These are phyloP conservation scores for Brachionus rubens DNA, from an alignment of 1,140 invertebrate species.

Conservation along the genomic window DNA sequence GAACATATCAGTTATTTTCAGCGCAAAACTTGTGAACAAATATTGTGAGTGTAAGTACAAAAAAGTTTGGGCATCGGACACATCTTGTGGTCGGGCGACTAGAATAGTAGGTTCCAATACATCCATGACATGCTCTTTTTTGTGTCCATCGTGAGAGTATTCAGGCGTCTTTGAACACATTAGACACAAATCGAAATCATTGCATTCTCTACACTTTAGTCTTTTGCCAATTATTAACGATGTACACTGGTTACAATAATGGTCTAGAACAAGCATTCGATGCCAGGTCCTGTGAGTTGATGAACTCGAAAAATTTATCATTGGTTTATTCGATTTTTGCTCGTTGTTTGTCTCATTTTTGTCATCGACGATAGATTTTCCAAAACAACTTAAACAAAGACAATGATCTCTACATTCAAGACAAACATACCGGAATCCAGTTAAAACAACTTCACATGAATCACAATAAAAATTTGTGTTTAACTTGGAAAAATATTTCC, in stretches of 20 bases:
- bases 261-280: constrained; percentile 20
- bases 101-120: background rate
- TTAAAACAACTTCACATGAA: constrained; percentile 15
- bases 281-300: constrained; percentile 13
- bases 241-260: constrained; percentile 24
- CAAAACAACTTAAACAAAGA: constrained; percentile 27
- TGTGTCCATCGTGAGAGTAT: background rate
- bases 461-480: constrained; percentile 33
- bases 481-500: constrained; percentile 41
- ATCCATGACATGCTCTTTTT: background rate
- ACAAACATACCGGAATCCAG: constrained; percentile 14
- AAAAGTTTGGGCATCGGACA: background rate
- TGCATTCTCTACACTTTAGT: background rate
- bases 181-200: constrained; percentile 19
- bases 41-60: constrained; percentile 8
- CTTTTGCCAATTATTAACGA: constrained; percentile 35
- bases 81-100: background rate
- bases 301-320: background rate
- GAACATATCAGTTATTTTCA: constrained; percentile 7
- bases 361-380: constrained; percentile 5
- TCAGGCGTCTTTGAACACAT: background rate
- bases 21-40: background rate
- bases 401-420: constrained; percentile 22
- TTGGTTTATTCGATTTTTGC: background rate
- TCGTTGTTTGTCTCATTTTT: background rate